Conservation (phyloP, 2,797 vertebrate genomes). For the Steatocranus sp. region DNA sequence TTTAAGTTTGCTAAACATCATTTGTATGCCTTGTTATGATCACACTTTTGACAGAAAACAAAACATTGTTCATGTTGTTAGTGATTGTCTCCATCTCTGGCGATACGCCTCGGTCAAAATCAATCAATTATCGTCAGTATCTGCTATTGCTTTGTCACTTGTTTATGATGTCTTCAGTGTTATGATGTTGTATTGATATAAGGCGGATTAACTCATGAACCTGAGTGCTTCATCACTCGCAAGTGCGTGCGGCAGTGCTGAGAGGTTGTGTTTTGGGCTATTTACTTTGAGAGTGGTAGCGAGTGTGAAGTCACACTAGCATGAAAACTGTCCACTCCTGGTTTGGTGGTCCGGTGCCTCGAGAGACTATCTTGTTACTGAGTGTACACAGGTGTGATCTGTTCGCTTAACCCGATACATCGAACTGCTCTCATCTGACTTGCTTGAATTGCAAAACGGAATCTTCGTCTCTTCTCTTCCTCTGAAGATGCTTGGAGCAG, state of each 20-base stretch:
- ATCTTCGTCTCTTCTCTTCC: not conserved
- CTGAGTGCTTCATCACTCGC: not conserved
- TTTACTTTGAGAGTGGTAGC: conserved; percentile 4
- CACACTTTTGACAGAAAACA: conserved; percentile 19
- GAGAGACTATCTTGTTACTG: not conserved
- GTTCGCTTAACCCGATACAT: not conserved
- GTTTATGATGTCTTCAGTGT: conserved; percentile 16
- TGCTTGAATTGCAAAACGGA: not conserved
- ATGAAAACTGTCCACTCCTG: not conserved
- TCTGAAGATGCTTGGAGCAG: not conserved
- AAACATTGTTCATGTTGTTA: conserved; percentile 5
- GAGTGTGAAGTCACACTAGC: not conserved
- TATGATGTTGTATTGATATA: conserved; percentile 1
- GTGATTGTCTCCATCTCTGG: not conserved
- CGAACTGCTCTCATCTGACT: not conserved
- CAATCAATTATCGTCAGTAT: not conserved
- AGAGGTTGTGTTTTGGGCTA: not conserved
- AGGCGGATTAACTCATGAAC: conserved; percentile 9
- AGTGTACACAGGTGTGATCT: not conserved
- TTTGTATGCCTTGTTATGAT: conserved; percentile 4
- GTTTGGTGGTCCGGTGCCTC: not conserved
- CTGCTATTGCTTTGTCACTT: not conserved
- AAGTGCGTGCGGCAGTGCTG: not conserved
- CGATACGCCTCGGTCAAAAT: not conserved
- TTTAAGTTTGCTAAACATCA: conserved; percentile 31